phyloP scores from a whole-genome alignment of 2,888 invertebrate genomes.

The Gastrophysa polygoni region DNA sequence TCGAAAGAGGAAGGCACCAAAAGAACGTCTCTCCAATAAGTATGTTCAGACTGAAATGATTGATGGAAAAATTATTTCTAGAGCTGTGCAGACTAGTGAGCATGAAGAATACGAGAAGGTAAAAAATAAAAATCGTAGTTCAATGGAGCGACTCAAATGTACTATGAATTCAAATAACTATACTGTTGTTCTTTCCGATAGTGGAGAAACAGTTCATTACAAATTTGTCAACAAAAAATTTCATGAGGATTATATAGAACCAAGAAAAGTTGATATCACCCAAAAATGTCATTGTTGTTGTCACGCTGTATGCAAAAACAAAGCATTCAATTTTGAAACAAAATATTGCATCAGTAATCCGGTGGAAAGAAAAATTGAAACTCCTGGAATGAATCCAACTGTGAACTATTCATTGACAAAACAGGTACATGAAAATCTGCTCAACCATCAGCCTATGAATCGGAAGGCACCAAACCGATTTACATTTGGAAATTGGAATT shows the following conservation, averaged over 20 bases:
- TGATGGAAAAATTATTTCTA: constrained; percentile 22
- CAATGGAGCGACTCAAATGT: neutral
- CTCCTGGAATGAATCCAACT: neutral
- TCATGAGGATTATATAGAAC: neutral
- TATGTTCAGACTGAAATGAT: constrained; percentile 25
- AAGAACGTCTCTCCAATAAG: constrained; percentile 12
- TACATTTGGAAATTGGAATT: neutral
- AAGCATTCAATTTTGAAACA: constrained; percentile 28
- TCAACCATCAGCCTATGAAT: neutral
- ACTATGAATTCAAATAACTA: constrained; percentile 23
- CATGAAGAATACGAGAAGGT: constrained; percentile 7
- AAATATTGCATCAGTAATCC: neutral
- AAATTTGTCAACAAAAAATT: constrained; percentile 30
- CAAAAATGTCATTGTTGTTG: constrained; percentile 29
- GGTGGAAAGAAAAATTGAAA: neutral
- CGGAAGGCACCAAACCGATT: neutral
- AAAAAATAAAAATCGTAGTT: neutral
- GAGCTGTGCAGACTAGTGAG: constrained; percentile 30
- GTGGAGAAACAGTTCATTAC: constrained; percentile 22
- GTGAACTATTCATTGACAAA: neutral
- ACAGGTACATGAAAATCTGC: neutral
- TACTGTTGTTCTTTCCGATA: constrained; percentile 34
- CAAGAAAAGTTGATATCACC: constrained; percentile 3
- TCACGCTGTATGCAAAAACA: constrained; percentile 18
- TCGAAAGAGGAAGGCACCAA: constrained; percentile 19